phyloP scores from a whole-genome alignment of 2,113 vertebrate genomes.

The Zapus hudsonius region DNA sequence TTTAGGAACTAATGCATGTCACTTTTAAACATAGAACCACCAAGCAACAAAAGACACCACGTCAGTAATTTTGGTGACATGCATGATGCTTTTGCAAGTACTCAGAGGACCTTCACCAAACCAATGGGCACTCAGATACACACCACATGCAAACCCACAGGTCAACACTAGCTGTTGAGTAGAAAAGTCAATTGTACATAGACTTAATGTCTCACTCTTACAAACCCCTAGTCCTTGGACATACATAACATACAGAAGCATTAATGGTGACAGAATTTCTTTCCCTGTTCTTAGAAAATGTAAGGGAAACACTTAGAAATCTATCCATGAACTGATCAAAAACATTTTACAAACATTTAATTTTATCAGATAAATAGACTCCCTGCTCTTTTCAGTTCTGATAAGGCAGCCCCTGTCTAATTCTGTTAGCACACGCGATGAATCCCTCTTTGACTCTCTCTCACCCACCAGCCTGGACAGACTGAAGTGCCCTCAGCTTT shows the following conservation, averaged over 20 bases:
- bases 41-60: constrained; percentile 4
- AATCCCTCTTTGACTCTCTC: constrained; percentile 71
- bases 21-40: constrained; percentile 42
- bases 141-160: neutral
- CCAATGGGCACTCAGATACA: neutral
- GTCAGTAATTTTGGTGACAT: neutral
- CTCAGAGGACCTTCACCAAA: neutral
- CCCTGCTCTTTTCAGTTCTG: neutral
- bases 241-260: neutral
- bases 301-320: neutral
- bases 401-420: constrained; percentile 27
- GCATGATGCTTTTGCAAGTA: neutral
- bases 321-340: neutral
- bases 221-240: neutral
- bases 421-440: constrained; percentile 70
- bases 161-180: constrained; percentile 26
- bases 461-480: constrained; percentile 66
- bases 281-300: constrained; percentile 23
- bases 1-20: constrained; percentile 39
- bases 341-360: constrained; percentile 3
- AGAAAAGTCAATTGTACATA: constrained; percentile 38
- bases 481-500: constrained; percentile 84
- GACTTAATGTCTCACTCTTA: neutral
- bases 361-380: constrained; percentile 9
- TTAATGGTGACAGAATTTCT: neutral